phyloP scores from a whole-genome alignment of 2,113 vertebrate genomes.

The Fulica atra region DNA sequence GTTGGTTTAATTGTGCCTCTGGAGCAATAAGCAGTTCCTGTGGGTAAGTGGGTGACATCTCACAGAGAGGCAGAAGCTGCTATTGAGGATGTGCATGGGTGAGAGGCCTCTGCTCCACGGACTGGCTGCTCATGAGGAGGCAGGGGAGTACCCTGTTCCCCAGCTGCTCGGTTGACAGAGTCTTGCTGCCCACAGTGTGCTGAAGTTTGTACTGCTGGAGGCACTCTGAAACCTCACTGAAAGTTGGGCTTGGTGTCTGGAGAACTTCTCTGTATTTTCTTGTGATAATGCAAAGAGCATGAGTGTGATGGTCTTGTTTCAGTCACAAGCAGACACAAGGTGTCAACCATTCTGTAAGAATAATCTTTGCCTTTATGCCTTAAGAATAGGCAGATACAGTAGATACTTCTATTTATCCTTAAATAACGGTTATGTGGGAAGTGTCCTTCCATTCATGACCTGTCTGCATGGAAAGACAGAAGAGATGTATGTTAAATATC shows the following conservation, averaged over 20 bases:
- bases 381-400: not conserved
- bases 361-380: not conserved
- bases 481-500: not conserved
- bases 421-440: not conserved
- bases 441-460: not conserved
- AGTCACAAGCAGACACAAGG: not conserved
- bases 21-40: not conserved
- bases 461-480: not conserved
- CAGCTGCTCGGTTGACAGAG: not conserved
- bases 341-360: not conserved
- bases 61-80: not conserved
- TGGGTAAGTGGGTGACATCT: not conserved
- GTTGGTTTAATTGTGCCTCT: not conserved
- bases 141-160: not conserved
- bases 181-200: not conserved
- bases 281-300: not conserved
- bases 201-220: fast-evolving
- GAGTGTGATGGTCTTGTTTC: not conserved
- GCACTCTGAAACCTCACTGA: not conserved
- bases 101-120: not conserved
- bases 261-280: not conserved
- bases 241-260: not conserved
- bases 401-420: not conserved
- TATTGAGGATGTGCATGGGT: not conserved
- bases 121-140: not conserved